Evolutionary conservation across 2,888 invertebrate species (phyloP).

Genomic region (Lepidochrysops patricia): DNA sequence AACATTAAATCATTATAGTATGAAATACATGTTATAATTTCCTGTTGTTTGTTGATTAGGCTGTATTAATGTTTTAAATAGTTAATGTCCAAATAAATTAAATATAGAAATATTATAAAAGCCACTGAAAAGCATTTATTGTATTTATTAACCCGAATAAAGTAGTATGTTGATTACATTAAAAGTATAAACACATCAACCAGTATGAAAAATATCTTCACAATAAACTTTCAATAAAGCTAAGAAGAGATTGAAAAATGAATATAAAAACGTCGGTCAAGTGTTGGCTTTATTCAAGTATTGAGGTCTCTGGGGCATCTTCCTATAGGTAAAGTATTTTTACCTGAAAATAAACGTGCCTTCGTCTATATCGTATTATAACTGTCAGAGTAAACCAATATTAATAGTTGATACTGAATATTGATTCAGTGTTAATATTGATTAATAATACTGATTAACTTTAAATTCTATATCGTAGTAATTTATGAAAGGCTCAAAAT

Average conservation of each 20-base stretch:
- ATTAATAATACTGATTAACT: no score
- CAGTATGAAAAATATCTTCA: not conserved
- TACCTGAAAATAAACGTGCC: constrained; percentile 12
- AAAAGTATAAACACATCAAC: not conserved
- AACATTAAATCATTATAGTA: no score
- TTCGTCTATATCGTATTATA: not conserved
- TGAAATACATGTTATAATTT: no score
- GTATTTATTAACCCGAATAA: not conserved
- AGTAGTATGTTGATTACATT: not conserved
- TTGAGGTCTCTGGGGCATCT: constrained; percentile 7
- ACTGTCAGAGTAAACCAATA: not conserved
- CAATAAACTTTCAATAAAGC: constrained; percentile 4
- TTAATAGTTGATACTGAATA: no score
- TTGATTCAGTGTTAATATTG: no score
- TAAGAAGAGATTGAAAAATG: constrained; percentile 12
- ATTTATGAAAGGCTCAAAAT: not conserved
- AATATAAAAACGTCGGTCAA: constrained; percentile 20
- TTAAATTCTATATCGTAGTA: no score
- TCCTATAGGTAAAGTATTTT: constrained; percentile 13
- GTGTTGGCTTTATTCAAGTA: constrained; percentile 23
- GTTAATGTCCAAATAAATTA: no score
- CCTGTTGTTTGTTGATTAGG: no score
- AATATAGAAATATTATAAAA: no score
- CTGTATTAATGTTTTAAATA: no score
- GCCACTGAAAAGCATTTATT: not conserved